Percentiles rank a stretch among this genome's conserved stretches.
Evolutionary conservation across 2,888 invertebrate genomes (phyloP).

Genomic region (Ephialtes manifestator): DNA sequence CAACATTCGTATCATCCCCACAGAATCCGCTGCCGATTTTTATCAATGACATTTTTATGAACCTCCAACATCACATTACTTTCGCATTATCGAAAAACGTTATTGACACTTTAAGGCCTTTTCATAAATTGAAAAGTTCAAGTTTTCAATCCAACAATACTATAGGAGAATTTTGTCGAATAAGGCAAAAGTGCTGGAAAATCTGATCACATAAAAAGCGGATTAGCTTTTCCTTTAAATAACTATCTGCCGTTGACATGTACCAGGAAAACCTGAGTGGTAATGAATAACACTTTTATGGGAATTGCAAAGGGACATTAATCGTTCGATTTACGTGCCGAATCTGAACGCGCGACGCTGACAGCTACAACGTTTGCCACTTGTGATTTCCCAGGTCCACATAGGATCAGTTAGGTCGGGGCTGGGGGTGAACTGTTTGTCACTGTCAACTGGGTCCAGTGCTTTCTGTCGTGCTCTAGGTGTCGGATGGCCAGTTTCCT

Average conservation of each 20-base stretch:
- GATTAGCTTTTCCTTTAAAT: neutral
- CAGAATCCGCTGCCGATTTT: too few relatives aligned
- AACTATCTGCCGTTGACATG: neutral
- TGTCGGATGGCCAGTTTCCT: conserved; percentile 39
- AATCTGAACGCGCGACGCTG: conserved; percentile 33
- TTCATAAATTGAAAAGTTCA: too few relatives aligned
- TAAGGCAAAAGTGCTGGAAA: neutral
- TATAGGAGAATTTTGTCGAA: neutral
- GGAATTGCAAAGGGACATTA: conserved; percentile 25
- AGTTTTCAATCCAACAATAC: neutral
- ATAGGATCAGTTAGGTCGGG: conserved; percentile 28
- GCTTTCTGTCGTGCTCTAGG: conserved; percentile 41
- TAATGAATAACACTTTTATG: neutral
- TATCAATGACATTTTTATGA: too few relatives aligned
- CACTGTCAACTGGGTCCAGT: conserved; percentile 36
- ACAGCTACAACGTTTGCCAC: conserved; percentile 52
- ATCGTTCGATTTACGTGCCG: conserved; percentile 47
- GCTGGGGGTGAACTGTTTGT: conserved; percentile 43
- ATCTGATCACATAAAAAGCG: neutral
- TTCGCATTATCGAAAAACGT: too few relatives aligned
- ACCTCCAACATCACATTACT: too few relatives aligned
- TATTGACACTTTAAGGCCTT: too few relatives aligned
- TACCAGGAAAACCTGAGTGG: neutral
- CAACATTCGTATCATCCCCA: too few relatives aligned
- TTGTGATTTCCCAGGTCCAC: conserved; percentile 29